Conservation (phyloP, 37 sponge, comb jelly and placozoan genomes). For the Trichoplax adhaerens region DNA sequence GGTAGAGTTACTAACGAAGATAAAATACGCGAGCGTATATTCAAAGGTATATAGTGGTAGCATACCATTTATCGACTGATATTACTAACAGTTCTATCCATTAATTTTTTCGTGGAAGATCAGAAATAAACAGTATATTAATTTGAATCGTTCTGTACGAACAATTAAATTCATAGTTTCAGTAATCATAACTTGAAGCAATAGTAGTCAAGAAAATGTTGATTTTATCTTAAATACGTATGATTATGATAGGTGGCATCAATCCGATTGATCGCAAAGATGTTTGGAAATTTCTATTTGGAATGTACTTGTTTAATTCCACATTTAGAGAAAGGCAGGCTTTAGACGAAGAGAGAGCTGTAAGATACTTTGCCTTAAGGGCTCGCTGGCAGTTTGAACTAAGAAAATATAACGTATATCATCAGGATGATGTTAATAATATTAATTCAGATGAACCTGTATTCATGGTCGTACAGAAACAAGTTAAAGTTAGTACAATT, state of each 20-base stretch:
- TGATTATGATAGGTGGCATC: slow-evolving; percentile 29
- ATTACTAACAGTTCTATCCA: no score
- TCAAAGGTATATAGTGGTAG: slow-evolving; percentile 23
- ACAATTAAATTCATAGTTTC: neutral
- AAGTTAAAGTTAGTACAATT: no score
- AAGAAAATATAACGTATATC: no score
- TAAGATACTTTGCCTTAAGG: slow-evolving; percentile 35
- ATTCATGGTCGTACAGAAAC: no score
- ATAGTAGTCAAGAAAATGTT: neutral
- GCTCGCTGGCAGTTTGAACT: slow-evolving; percentile 31
- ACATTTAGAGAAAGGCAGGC: slow-evolving; percentile 51
- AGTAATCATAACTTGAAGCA: slow-evolving; percentile 2
- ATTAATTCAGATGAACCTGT: no score
- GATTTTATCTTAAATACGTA: neutral
- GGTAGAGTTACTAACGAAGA: slow-evolving; percentile 56
- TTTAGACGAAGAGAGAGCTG: slow-evolving; percentile 45
- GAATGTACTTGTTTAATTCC: slow-evolving; percentile 44
- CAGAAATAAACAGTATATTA: no score
- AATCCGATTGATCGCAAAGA: slow-evolving; percentile 24
- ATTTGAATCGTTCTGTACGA: no score
- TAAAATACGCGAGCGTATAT: slow-evolving; percentile 28
- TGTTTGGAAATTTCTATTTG: slow-evolving; percentile 65
- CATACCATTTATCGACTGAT: neutral
- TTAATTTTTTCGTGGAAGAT: no score
- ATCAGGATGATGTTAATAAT: no score